Base-by-base conservation (phyloP, 23 tunicate genomes). In the Halocynthia roretzi region DNA sequence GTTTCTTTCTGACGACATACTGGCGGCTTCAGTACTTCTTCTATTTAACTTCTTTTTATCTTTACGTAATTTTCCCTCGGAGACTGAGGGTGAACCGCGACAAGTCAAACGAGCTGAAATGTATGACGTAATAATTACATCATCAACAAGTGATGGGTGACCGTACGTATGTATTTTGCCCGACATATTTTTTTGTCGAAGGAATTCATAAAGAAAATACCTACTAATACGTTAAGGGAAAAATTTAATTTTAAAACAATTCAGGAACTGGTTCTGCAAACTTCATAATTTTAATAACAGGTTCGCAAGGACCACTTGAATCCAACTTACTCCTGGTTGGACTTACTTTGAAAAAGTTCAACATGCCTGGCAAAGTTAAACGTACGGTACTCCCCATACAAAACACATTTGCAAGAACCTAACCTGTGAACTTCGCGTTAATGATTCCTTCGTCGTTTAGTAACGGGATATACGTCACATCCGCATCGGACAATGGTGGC, bases 391-490 rank as follows among this genome's bases (percentile, higher is more conserved):
- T 58, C 17, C 15, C 63, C 17, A 58, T 58, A 58, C 63, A 1
- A 58, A 58, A 2, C 15, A 58, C 63, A 14, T n/a, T 58, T 58
- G 17, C 17, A 11, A 65, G 5, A 65, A 4, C 31, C 53, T 54
- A 67, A 88, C 95, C 87, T 83, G 78, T 78, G 69, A 88, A 88
- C 76, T 74, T 78, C 7, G 95, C n/a, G 0, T 71, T 88, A 52
- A 88, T 82, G 57, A 88, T 83, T 17, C 80, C 76, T 14, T 72
- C 81, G 60, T 88, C 76, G 65, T 88, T 88, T 5, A 88, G 88
- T 50, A 88, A 72, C 55, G 95, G 95, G 7, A 83, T 80, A 60
- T 83, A 88, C 48, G 84, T 78, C 44, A 88, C 77, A 62, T 88
- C 85, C 10, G 75, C 81, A 50, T 54, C 78, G 56, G 12, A 50